These are phyloP conservation scores for Chrysolina americana DNA, from an alignment of 2,888 invertebrate genomes.

Conservation along the genomic window DNA sequence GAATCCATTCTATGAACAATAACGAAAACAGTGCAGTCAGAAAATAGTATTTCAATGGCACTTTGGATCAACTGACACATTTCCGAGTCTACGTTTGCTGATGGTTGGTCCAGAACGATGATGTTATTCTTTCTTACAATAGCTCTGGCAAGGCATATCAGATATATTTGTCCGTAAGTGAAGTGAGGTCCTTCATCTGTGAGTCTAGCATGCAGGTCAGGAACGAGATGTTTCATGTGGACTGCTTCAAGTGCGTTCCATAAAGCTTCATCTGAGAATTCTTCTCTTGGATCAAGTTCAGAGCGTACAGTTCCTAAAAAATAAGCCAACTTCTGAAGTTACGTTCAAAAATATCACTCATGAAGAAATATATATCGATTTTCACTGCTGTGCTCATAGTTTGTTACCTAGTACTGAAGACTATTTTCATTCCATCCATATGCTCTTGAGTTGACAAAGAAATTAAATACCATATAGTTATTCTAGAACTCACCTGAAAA, in stretches of 20 bases:
- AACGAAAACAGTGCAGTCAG: constrained; percentile 84
- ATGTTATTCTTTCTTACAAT: constrained; percentile 68
- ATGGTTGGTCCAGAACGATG: constrained; percentile 77
- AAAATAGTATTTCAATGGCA: constrained; percentile 82
- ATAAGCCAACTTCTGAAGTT: no score
- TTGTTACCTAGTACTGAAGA: no score
- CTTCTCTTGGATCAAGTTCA: constrained; percentile 91
- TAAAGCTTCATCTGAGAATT: constrained; percentile 82
- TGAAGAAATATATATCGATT: not conserved
- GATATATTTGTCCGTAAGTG: constrained; percentile 74
- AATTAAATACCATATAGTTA: no score
- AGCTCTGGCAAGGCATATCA: constrained; percentile 79
- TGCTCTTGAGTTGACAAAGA: no score
- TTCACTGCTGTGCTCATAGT: not conserved
- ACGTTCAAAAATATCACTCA: no score
- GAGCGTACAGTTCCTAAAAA: constrained; percentile 79
- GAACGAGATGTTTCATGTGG: constrained; percentile 80
- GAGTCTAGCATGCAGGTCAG: constrained; percentile 76
- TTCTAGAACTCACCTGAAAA: no score
- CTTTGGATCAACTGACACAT: constrained; percentile 84
- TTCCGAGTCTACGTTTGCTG: constrained; percentile 84
- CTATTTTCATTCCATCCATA: no score
- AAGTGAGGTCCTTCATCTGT: constrained; percentile 75
- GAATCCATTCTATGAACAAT: constrained; percentile 89
- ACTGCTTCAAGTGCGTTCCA: constrained; percentile 91